A percentile compares a stretch with the other conserved stretches of the same genome.
Conservation (phyloP, 2,888 invertebrate species). For the Callyntrura sp. region DNA sequence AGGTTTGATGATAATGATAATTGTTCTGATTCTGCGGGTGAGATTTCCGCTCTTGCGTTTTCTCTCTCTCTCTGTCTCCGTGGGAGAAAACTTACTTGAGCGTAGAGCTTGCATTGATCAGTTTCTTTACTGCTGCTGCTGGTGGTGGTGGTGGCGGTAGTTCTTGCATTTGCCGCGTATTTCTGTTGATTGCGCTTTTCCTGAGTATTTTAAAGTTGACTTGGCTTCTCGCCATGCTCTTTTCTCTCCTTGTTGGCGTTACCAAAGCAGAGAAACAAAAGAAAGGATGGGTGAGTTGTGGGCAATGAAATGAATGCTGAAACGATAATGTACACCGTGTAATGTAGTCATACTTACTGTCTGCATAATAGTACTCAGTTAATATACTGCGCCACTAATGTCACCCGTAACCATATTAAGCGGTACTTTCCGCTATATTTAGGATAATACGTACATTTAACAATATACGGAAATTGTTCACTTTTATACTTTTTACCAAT, state of each 20-base stretch:
- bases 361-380: slow-evolving; percentile 46
- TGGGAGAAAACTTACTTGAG: slow-evolving; percentile 9
- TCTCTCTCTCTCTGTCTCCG: too few relatives aligned
- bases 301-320: slow-evolving; percentile 43
- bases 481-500: background rate
- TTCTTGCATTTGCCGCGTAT: slow-evolving; percentile 11
- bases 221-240: slow-evolving; percentile 71
- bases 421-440: slow-evolving; percentile 32
- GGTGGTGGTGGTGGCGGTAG: too few relatives aligned
- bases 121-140: background rate
- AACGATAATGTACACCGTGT: slow-evolving; percentile 32
- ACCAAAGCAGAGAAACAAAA: slow-evolving; percentile 40
- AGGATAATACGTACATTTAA: background rate
- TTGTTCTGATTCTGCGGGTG: slow-evolving; percentile 37
- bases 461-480: background rate
- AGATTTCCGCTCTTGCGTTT: slow-evolving; percentile 46
- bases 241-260: background rate
- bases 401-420: slow-evolving; percentile 64
- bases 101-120: background rate
- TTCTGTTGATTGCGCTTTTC: slow-evolving; percentile 29
- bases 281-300: slow-evolving; percentile 28
- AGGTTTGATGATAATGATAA: slow-evolving; percentile 49
- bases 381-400: slow-evolving; percentile 73
- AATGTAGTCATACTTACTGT: slow-evolving; percentile 13
- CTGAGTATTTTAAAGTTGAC: slow-evolving; percentile 69